phyloP scores from a whole-genome alignment of 2,888 invertebrate species.

The Trissolcus brochymenae region DNA sequence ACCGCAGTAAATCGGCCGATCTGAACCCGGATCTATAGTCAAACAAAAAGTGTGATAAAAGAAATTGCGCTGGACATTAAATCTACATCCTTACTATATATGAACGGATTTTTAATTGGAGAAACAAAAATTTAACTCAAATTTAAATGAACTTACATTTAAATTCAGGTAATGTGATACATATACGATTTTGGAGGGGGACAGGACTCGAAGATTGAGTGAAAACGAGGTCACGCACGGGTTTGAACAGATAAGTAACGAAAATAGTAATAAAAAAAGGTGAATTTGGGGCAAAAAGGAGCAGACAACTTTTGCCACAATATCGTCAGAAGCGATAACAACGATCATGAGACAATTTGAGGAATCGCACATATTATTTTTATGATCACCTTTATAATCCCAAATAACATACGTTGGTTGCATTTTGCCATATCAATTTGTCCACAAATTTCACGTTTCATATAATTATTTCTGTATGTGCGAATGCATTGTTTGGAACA shows the following conservation, averaged over 20 bases:
- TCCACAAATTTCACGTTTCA: conserved; percentile 36
- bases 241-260: conserved; percentile 35
- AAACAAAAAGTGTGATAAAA: no score
- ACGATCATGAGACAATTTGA: conserved; percentile 51
- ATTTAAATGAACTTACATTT: no score
- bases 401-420: conserved; percentile 44
- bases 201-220: conserved; percentile 53
- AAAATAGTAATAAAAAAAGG: conserved; percentile 20
- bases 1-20: conserved; percentile 2
- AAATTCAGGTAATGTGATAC: no score
- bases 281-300: conserved; percentile 2
- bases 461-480: conserved; percentile 34
- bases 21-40: no score
- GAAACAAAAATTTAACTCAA: no score
- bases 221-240: conserved; percentile 48
- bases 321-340: conserved; percentile 26
- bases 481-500: conserved; percentile 13
- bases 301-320: conserved; percentile 23
- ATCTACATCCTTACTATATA: no score
- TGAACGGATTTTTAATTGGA: no score
- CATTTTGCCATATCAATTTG: conserved; percentile 42
- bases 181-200: conserved; percentile 9
- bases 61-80: no score
- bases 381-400: conserved; percentile 42
- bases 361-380: conserved; percentile 49